Base-by-base conservation (phyloP, 2,888 invertebrate genomes). In the Orchestes rusci region DNA sequence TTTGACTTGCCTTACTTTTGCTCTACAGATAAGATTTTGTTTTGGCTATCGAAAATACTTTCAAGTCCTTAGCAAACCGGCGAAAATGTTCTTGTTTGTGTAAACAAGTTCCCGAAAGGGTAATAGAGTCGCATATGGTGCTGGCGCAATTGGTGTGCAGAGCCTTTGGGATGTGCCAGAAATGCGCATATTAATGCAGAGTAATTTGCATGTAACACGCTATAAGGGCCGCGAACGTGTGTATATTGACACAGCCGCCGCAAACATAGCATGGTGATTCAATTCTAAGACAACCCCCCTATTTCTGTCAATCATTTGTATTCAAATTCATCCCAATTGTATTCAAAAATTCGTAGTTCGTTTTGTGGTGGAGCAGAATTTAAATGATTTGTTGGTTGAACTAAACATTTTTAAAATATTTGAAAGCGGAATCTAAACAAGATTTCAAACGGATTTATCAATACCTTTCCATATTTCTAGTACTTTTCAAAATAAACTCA, bases 171-270 rank as follows among this genome's bases (percentile, higher is more conserved):
- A 61, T 62, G 62, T 57, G 62, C 61, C 61, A 60, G 61, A 64
- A 65, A 62, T 63, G 61, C 64, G 66, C 64, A 67, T 66, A 67
- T 65, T 68, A 67, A 68, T 68, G 64, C 52, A 51, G 50, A 53
- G 63, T 67, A 64, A 68, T 68, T 68, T 68, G 68, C 68, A 67
- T 68, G 66, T 66, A 63, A 66, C 66, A 66, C 65, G 65, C 64
- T 62, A 65, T 64, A 60, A 59, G 60, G 53, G 55, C 48, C 49
- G 55, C 52, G 53, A 45, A 46, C 54, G 54, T 59, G 54, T 56
- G 53, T 59, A 52, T 65, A 61, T 66, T 66, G 64, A 66, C 66
- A 66, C 66, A 67, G 66, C 67, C 66, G 66, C 60, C 59, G 56
- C 59, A 46, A 45, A 5, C 47, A 41, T 44, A 45, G 51, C 51